Evolutionary conservation across 2,113 vertebrate genomes (phyloP), one percentile per base, ranked within the genome.

Genomic region (Marmota flaviventris): DNA sequence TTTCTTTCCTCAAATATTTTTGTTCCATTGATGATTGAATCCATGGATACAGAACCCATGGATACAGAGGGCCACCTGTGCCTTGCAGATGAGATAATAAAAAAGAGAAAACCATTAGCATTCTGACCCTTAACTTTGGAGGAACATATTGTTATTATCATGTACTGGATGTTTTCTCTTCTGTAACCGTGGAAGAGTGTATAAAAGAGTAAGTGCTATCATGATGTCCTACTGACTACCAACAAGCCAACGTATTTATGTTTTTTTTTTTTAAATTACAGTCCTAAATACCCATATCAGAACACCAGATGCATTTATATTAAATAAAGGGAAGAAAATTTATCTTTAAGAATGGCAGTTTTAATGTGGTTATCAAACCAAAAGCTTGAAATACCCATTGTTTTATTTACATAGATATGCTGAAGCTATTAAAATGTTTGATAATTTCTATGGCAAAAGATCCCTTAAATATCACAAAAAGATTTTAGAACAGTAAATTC

Each of bases 191-290:
- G 58, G 24, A 61, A 82, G 13, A 51, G 20, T 39, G 3, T 32
- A 1, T 8, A 29, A 3, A 39, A n/a, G 34, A 3, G 45, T 42
- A 6, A 14, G 1, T 13, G 24, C 4, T 73, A 1, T 24, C 24
- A 53, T 37, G 6, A 12, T 32, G 25, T 11, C 53, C 94, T 34
- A 4, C 37, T 65, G 37, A 82, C 10, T 17, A 25, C 45, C 89
- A 39, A 92, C 6, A 73, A 61, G 17, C 8, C 51, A 94, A 86
- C 8, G 69, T 37, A 6, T n/a, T n/a, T 72, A 45, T 45, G 8
- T 45, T 39, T 6, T 1, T 58, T 81, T 39, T 94, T 92, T 85
- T 69, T 67, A 8, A 77, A 76, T 58, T 82, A 34, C 6, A 67
- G 10, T 1, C 24, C 32, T 73, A 91, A 56, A 4, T 37, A 77